Conservation (phyloP, 2,888 invertebrate genomes). For the Monoplex corrugatus region DNA sequence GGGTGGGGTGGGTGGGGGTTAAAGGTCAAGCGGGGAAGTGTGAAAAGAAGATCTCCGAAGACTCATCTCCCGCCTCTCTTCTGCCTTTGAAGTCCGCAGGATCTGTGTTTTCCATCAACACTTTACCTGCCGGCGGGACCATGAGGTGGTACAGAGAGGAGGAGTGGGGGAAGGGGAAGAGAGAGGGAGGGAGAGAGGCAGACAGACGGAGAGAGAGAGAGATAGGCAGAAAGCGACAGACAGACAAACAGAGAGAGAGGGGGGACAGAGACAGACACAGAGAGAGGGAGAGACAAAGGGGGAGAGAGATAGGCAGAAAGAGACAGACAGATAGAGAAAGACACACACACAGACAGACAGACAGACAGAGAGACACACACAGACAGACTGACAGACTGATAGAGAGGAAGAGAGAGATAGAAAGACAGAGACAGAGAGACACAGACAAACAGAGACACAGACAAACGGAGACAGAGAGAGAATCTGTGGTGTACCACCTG, state of each 20-base stretch:
- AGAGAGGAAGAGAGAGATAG: neutral
- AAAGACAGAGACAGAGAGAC: neutral
- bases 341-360: neutral
- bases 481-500: neutral
- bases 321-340: constrained; percentile 3
- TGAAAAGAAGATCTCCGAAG: neutral
- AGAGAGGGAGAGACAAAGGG: neutral
- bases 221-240: neutral
- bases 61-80: neutral
- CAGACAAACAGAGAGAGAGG: neutral
- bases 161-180: neutral
- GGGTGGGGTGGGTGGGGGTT: neutral
- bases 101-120: constrained; percentile 16
- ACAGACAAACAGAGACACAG: neutral
- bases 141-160: neutral
- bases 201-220: neutral
- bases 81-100: constrained; percentile 15
- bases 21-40: neutral
- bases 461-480: neutral
- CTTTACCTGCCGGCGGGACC: neutral
- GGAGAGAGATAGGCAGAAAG: neutral
- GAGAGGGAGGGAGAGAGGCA: too few relatives aligned
- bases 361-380: neutral
- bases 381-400: neutral
- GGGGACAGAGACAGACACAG: constrained; percentile 8